Evolutionary conservation across 2,888 invertebrate species (phyloP), one percentile per base, ranked within the genome.

Genomic region (Andrena flavipes): DNA sequence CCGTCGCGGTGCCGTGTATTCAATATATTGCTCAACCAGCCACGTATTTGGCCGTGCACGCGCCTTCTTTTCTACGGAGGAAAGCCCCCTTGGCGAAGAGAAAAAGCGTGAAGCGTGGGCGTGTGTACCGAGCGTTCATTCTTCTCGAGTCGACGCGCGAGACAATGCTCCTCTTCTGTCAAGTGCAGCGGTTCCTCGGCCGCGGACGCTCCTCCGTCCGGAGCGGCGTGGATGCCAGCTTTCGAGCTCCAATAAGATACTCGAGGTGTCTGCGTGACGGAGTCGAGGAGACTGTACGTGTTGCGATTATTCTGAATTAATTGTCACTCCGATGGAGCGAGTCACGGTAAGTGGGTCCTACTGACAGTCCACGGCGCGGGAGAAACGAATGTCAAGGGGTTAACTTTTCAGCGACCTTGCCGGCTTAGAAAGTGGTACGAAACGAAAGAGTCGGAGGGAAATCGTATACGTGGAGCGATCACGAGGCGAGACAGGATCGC

Each of bases 151-250:
- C 76, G 51, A 80, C 76, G 63, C 30, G n/a, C 64, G 49, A 69
- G 76, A 83, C 85, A 77, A 80, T 80, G 79, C 73, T 76, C 59
- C 68, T 80, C 82, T 77, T 85, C 75, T 76, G 81, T 82, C 80
- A 71, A 67, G 72, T 72, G 76, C 82, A 56, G 59, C 54, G 75
- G 69, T 73, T 65, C 67, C 49, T 60, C 59, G 51, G n/a, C 23
- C 23, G 13, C 42, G 42, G 42, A 42, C 4, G 42, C 42, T 42
- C 42, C 3, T 42, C 10, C 42, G 35, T 35, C 10, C 2, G 35
- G 35, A 35, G 35, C 35, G 10, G 0, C 35, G 35, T 10, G 35
- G 7, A 35, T 42, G 42, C 42, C 42, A 42, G 42, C 42, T 42
- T 42, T 42, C 42, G 3, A 42, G 42, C 42, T 42, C 42, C 42